Evolutionary conservation across 2,888 invertebrate species (phyloP).

Genomic region (Eretmocerus hayati): DNA sequence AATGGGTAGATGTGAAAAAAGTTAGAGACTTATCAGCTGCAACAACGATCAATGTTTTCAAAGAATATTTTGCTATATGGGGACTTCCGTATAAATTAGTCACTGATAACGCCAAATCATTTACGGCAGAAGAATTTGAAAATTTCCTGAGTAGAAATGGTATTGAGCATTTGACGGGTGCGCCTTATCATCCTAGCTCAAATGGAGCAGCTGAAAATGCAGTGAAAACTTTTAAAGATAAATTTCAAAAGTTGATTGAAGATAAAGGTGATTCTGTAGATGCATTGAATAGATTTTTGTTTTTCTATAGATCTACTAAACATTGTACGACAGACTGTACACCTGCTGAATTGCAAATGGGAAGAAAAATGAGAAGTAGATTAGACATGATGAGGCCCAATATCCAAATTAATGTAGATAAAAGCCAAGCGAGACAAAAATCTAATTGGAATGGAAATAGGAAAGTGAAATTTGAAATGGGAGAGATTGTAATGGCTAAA

Average conservation of each 20-base stretch:
- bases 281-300: neutral
- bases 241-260: neutral
- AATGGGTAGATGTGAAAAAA: neutral
- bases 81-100: neutral
- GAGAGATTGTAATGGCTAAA: too few species aligned
- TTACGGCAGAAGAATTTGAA: neutral
- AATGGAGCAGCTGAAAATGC: slow-evolving; percentile 2
- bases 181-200: neutral
- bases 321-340: neutral
- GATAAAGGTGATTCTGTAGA: neutral
- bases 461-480: too few species aligned
- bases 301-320: neutral
- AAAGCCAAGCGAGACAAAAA: too few species aligned
- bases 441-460: too few species aligned
- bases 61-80: neutral
- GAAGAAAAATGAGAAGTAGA: neutral
- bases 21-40: neutral
- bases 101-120: neutral
- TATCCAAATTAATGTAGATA: too few species aligned
- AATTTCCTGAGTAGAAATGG: neutral
- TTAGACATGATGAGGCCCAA: too few species aligned
- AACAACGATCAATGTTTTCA: neutral
- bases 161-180: neutral
- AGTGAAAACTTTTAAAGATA: neutral
- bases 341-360: neutral